Base-by-base conservation (phyloP, 2,888 invertebrate species). In the Sepiola atlantica region DNA sequence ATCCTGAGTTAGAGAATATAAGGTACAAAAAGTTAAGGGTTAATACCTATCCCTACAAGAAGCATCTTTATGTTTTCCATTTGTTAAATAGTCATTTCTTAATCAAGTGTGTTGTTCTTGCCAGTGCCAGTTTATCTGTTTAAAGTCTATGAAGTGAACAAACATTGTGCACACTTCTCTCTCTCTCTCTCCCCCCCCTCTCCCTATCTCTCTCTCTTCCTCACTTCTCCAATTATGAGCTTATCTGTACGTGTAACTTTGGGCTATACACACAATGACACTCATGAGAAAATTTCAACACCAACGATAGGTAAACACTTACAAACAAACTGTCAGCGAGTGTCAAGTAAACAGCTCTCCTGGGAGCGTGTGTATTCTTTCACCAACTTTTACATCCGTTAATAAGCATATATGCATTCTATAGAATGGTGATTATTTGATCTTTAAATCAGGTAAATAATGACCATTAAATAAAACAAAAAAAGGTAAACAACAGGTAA, bases 281-380 rank as follows among this genome's bases (percentile, higher is more conserved):
- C 92, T 55, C 54, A 92, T 92, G 92, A 92, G n/a, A 45, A 32
- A 92, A 92, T 92, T 92, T 92, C 92, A 92, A 92, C 45, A 54
- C 16, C 55, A 54, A 55, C 54, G 55, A 32, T 55, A 55, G 24
- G 55, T 24, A 92, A 92, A 92, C 24, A 92, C 28, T 54, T 55
- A 35, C 77, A 77, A 77, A 77, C 77, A 77, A 77, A 77, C 32
- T 77, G 77, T 77, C 77, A 77, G 77, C n/a, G 28, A 77, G 77
- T 24, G 77, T 77, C 24, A 77, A 77, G 77, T 28, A 77, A 77
- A 77, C 77, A 12, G 6, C 21, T 57, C 6, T 57, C 20, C 24
- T n/a, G n/a, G 16, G 16, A n/a, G 77, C 18, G 77, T n/a, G 77
- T 77, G n/a, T 77, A 77, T 77, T 77, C 18, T 77, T 77, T 77